Conservation (phyloP, 2,797 vertebrate genomes). For the Aratinga solstitialis region DNA sequence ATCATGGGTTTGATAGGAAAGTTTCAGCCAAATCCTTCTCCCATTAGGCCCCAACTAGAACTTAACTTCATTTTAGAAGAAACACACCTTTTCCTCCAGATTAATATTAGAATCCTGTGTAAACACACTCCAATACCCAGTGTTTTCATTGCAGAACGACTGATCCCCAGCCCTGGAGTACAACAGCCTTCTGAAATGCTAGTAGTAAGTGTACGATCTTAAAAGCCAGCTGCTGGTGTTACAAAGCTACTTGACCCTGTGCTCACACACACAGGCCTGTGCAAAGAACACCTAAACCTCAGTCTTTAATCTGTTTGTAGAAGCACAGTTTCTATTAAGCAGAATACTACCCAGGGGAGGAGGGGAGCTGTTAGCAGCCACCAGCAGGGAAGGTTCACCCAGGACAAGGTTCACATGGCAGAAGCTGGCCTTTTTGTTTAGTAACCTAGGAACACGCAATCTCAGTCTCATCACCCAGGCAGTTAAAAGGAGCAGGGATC, state of each 20-base stretch:
- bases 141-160: not conserved
- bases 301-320: not conserved
- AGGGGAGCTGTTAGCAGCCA: rapidly evolving
- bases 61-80: not conserved
- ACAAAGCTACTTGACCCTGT: not conserved
- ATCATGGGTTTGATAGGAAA: constrained; percentile 1
- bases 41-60: not conserved
- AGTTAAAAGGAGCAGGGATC: not conserved
- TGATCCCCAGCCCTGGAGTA: not conserved
- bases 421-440: not conserved
- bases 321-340: not conserved
- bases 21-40: not conserved
- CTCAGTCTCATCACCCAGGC: not conserved
- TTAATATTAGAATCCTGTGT: not conserved
- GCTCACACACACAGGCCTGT: not conserved
- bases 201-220: not conserved
- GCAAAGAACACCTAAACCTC: not conserved
- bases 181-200: not conserved
- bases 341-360: not conserved
- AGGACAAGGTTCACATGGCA: not conserved
- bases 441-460: not conserved
- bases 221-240: not conserved
- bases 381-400: not conserved
- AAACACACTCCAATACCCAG: not conserved
- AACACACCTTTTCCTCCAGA: not conserved